Evolutionary conservation across 2,888 invertebrate species (phyloP).

Genomic region (Smittia sp.): DNA sequence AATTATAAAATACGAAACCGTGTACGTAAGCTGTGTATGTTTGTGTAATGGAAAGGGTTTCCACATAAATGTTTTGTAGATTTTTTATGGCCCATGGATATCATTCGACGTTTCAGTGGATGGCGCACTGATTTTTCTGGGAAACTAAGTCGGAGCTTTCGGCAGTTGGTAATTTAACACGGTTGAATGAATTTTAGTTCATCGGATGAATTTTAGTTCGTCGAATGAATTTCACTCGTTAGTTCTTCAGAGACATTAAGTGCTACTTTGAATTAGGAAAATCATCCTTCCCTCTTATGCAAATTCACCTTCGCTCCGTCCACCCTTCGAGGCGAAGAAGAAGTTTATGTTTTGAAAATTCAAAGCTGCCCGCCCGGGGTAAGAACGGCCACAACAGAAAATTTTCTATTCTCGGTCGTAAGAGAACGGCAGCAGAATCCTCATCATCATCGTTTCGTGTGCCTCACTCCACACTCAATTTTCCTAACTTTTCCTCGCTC

Average conservation of each 20-base stretch:
- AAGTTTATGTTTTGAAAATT: neutral
- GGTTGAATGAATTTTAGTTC: no score
- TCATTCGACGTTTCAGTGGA: neutral
- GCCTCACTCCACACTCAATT: neutral
- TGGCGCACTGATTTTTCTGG: neutral
- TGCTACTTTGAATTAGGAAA: neutral
- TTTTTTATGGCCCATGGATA: constrained; percentile 15
- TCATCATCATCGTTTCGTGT: constrained; percentile 14
- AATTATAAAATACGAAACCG: constrained; percentile 40
- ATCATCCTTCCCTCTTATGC: neutral
- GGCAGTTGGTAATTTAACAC: no score
- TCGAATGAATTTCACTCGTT: neutral
- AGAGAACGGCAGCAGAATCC: neutral
- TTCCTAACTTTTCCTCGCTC: constrained; percentile 12
- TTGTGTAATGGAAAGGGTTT: constrained; percentile 2
- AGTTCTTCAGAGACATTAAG: neutral
- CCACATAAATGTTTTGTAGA: constrained; percentile 10
- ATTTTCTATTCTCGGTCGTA: constrained; percentile 34
- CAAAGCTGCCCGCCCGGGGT: constrained; percentile 19
- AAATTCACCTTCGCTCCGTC: neutral
- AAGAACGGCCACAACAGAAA: constrained; percentile 34
- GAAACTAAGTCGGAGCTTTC: no score
- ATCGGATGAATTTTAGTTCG: no score
- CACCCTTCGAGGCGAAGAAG: neutral
- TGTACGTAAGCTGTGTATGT: constrained; percentile 31